phyloP scores from a whole-genome alignment of 1,140 invertebrate species.

The Periplaneta americana region DNA sequence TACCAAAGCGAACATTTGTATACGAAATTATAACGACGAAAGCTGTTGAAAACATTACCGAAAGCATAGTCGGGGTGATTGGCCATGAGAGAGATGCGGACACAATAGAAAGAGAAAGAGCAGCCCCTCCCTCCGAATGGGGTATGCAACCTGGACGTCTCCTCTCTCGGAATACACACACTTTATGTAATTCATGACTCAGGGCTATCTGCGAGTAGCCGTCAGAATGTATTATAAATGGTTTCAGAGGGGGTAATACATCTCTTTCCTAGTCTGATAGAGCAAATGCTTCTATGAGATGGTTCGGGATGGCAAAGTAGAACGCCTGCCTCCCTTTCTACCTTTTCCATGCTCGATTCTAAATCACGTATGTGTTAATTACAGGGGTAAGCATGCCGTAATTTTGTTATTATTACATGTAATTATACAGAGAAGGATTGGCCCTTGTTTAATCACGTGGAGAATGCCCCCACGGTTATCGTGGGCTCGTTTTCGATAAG shows the following conservation, averaged over 20 bases:
- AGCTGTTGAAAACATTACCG: neutral
- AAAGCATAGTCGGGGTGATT: neutral
- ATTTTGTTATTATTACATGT: constrained; percentile 6
- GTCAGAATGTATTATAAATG: neutral
- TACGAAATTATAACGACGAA: neutral
- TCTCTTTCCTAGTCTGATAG: neutral
- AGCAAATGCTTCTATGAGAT: neutral
- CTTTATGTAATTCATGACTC: neutral
- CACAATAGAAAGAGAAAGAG: neutral
- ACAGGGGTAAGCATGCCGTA: neutral
- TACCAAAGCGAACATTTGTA: neutral
- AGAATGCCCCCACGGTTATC: neutral
- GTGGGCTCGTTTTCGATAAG: neutral
- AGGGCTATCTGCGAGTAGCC: neutral
- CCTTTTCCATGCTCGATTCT: neutral
- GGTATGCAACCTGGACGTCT: neutral
- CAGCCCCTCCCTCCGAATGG: neutral
- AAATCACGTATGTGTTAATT: neutral
- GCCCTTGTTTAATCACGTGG: neutral
- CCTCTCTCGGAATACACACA: neutral
- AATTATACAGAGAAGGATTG: neutral
- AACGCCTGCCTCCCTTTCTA: no score
- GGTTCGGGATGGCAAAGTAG: neutral
- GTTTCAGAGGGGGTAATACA: neutral
- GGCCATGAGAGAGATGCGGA: neutral